Evolutionary conservation across 2,888 invertebrate genomes (phyloP).

Genomic region (Unio delphinus): DNA sequence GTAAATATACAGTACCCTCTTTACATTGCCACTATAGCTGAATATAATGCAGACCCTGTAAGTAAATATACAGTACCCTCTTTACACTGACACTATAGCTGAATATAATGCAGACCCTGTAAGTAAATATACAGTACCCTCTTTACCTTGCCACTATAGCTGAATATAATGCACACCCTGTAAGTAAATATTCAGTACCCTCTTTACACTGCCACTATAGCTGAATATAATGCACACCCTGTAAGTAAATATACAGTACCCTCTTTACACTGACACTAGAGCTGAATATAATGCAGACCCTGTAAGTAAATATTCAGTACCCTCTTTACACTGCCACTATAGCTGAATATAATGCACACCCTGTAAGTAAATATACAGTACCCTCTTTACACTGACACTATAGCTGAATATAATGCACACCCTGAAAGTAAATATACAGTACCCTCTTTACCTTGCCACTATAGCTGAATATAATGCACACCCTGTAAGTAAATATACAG

Average conservation of each 20-base stretch:
- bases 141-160: slow-evolving; percentile 86
- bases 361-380: slow-evolving; percentile 78
- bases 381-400: slow-evolving; percentile 95
- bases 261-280: slow-evolving; percentile 94
- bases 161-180: slow-evolving; percentile 83
- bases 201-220: slow-evolving; percentile 93
- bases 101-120: slow-evolving; percentile 84
- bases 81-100: slow-evolving; percentile 95
- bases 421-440: slow-evolving; percentile 79
- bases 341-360: slow-evolving; percentile 87
- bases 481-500: slow-evolving; percentile 72
- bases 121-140: slow-evolving; percentile 31
- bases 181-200: slow-evolving; percentile 79
- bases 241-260: slow-evolving; percentile 83
- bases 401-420: slow-evolving; percentile 91
- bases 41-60: slow-evolving; percentile 85
- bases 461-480: slow-evolving; percentile 90
- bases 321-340: slow-evolving; percentile 83
- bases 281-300: slow-evolving; percentile 87
- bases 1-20: slow-evolving; percentile 86
- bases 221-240: slow-evolving; percentile 88
- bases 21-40: slow-evolving; percentile 95
- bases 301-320: slow-evolving; percentile 53
- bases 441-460: slow-evolving; percentile 97
- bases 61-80: slow-evolving; percentile 84